Evolutionary conservation across 2,888 invertebrate species (phyloP), one percentile per base, ranked within the genome.

Genomic region (Lymantria monacha): DNA sequence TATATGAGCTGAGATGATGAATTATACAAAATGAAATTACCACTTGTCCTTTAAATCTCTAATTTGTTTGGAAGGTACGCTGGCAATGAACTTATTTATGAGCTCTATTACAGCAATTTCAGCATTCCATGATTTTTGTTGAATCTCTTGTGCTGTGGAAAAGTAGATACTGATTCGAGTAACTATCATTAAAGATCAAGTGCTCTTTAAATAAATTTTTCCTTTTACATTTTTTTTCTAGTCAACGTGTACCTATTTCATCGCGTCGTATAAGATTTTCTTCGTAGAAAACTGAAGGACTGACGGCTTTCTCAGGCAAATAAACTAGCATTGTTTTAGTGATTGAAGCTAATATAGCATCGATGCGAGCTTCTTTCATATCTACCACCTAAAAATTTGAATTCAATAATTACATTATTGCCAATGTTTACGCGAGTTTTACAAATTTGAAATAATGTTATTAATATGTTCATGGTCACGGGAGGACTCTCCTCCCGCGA

Each of bases 21-120:
- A 12, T 45, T 30, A 7, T 11, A 1, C 15, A 2, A 22, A 22
- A 36, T 13, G 1, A 48, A 3, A 9, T 69, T 74, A 87, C 95
- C 93, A 95, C 56, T 92, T 91, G 75, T 92, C 93, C 74, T 93
- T 94, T 50, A 92, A 81, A 69, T 87, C 92, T 61, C 92, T 89
- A 49, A 93, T 92, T 63, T 83, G 92, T 55, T 92, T 92, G 55
- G 92, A 92, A 55, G 87, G 93, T 48, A 94, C 93, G 33, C 93
- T 92, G 30, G 92, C 92, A 53, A 96, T 86, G 70, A 97, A 96
- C 82, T 95, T 95, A 62, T 96, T 93, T 30, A 97, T 94, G 33
- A 97, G 91, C 64, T 95, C 95, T 41, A 95, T 94, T 0, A 95
- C 96, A 30, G 96, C 95, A 56, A 94, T 93, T 83, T 97, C 97